Base-by-base conservation (phyloP, 2,113 vertebrate genomes). In the Otolemur garnettii region DNA sequence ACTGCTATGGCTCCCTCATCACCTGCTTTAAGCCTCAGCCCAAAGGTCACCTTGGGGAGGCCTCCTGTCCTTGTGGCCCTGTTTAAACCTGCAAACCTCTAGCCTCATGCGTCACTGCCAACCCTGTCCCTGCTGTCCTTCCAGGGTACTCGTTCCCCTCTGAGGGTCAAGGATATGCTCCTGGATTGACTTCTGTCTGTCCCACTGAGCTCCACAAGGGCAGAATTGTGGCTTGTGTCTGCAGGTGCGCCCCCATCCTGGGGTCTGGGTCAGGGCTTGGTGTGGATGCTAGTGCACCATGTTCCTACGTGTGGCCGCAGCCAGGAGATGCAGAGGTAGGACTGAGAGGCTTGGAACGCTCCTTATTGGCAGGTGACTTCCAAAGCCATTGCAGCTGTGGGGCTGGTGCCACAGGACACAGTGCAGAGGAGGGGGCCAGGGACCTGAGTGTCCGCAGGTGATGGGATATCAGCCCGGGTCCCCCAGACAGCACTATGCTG, bases 271-370 rank as follows among this genome's bases (percentile, higher is more conserved):
- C 19, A 0, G 17, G 5, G 26, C 35, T 24, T 24, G 38, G 59
- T 50, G 4, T 6, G 21, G 38, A 33, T 5, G 7, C 4, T 1
- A 0, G 38, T 2, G 0, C 0, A 19, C 68, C 0, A 21, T 19
- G 1, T 28, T 19, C 45, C 30, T 14, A 3, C 12, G 5, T 3
- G 3, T 2, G 10, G 1, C 42, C 0, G 0, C 0, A 22, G 38
- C 1, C 0, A 13, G 5, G 22, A 50, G 50, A 22, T 1, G 1
- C 28, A 0, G 3, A 3, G 22, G 19, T 10, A 2, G 69, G 79
- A 3, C 3, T 14, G 60, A 64, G 53, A 60, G 66, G 17, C 42
- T 22, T 4, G 0, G 75, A 10, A 4, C 42, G 21, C 57, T 2
- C 79, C 68, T 91, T 53, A 83, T n/a, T 4, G 1, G 72, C 74